Evolutionary conservation across 1,140 invertebrate genomes (phyloP), one percentile per base, ranked within the genome.

Genomic region (Reticulitermes speratus): DNA sequence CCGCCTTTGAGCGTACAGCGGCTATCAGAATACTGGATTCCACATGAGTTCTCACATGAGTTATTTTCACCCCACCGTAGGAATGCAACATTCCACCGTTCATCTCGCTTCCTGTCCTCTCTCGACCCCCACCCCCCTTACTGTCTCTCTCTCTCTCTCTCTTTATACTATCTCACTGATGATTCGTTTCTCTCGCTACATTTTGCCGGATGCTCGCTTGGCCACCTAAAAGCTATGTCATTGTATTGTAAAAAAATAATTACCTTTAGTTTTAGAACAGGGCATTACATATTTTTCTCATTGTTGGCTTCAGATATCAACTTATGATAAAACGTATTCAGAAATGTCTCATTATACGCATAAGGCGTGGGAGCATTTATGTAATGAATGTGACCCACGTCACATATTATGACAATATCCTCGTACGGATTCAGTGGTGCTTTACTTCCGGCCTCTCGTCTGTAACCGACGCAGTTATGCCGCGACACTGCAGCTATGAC

Each of bases 251-350:
- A 75, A n/a, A n/a, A 30, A 75, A 75, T 75, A 75, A 75, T 75
- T 75, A 75, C 65, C 65, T 75, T 30, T 75, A 75, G 30, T 75
- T 75, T 75, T 75, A 75, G 65, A 75, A 75, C 65, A 75, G 25
- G 14, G 25, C 65, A 3, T 30, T 14, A 14, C 65, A 8, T 65
- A 65, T 65, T 12, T 55, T 75, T 75, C n/a, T 75, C n/a, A 30
- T 9, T 75, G 65, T 75, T 9, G n/a, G 65, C 65, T 75, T 75
- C 25, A 75, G 65, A 75, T 30, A 75, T 75, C n/a, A n/a, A 30
- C n/a, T 8, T 19, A 75, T 30, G 65, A 75, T 30, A 75, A 75
- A 75, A 75, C n/a, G 8, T 30, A 75, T 75, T 75, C 65, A 75
- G n/a, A 75, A 75, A 75, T 75, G 30, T 75, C n/a, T 75, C 65